Base-by-base conservation (phyloP, 2,797 vertebrate species). In the Saxicola maurus region DNA sequence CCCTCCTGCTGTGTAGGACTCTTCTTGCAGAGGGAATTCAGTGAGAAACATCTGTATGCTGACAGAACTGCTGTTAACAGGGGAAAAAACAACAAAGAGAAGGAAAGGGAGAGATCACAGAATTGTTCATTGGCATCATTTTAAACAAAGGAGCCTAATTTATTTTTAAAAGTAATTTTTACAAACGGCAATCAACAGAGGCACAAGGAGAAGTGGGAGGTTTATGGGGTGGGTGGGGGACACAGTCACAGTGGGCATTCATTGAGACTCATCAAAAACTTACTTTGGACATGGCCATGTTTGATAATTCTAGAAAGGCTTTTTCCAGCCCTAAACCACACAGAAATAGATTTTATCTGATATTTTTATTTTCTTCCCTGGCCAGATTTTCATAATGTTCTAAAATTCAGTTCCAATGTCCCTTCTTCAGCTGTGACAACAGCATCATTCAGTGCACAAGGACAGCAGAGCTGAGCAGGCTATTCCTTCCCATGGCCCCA, bases 161-260 rank as follows among this genome's bases (percentile, higher is more conserved):
- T 73, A 5, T 42, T 6, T 25, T 80, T 82, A 48, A 1, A 35
- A 49, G 3, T 52, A 52, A 11, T 38, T 52, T 45, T 19, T n/a
- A 42, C 9, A 69, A 69, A 28, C 2, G 16, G 9, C 3, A 2
- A 19, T 68, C 24, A 69, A 2, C n/a, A 40, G 59, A 71, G 49
- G 18, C 42, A 17, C 6, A 9, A 0, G 8, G 46, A 30, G 65
- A 30, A 0, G 0, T 27, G 60, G 13, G 0, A 0, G 30, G 30
- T 53, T 71, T 61, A 27, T 2, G 46, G 40, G 11, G 6, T 28
- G 16, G 48, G 27, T 49, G 40, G 21, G 4, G 2, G 2, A 33
- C 61, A 49, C 0, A 1, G 75, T 56, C 38, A 12, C 0, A 1
- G 15, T 2, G 6, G 6, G 4, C 28, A 57, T 31, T 45, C 48